Evolutionary conservation across 1,140 invertebrate genomes (phyloP).

Genomic region (Drosophila kepulauana): DNA sequence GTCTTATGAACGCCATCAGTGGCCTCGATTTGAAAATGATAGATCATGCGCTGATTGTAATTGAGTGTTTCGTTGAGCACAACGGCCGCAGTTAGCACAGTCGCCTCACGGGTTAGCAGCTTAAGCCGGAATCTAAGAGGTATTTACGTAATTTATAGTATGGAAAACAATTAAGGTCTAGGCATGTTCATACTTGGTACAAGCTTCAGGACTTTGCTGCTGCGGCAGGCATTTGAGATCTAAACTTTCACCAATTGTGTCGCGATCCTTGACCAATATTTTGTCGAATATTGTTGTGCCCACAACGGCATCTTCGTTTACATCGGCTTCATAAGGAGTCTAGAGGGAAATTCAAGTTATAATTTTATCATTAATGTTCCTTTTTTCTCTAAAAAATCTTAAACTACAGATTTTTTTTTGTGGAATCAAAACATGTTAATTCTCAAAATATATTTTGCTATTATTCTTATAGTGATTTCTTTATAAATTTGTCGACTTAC

Average conservation of each 20-base stretch:
- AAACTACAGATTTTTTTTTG: too few relatives aligned
- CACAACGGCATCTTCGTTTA: conserved; percentile 91
- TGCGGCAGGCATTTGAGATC: conserved; percentile 89
- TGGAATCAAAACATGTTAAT: too few relatives aligned
- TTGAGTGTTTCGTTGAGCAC: conserved; percentile 89
- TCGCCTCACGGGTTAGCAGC: conserved; percentile 88
- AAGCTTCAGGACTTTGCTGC: conserved; percentile 77
- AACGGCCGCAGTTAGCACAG: conserved; percentile 88
- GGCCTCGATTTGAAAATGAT: conserved; percentile 89
- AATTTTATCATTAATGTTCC: neutral
- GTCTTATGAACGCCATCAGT: conserved; percentile 91
- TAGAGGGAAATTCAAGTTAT: conserved; percentile 67
- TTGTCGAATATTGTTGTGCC: conserved; percentile 91
- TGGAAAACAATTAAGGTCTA: neutral
- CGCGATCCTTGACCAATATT: conserved; percentile 91
- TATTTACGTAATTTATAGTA: neutral
- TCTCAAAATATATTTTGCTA: too few relatives aligned
- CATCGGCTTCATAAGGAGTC: conserved; percentile 92
- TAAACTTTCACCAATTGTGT: conserved; percentile 92
- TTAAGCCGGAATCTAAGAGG: conserved; percentile 88
- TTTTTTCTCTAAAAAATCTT: too few relatives aligned
- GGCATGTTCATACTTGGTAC: conserved; percentile 64
- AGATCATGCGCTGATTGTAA: conserved; percentile 90
- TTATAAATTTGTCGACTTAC: conserved; percentile 81
- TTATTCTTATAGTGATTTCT: too few relatives aligned